Evolutionary conservation across 2,888 invertebrate genomes (phyloP).

Genomic region (Panorpa germanica): DNA sequence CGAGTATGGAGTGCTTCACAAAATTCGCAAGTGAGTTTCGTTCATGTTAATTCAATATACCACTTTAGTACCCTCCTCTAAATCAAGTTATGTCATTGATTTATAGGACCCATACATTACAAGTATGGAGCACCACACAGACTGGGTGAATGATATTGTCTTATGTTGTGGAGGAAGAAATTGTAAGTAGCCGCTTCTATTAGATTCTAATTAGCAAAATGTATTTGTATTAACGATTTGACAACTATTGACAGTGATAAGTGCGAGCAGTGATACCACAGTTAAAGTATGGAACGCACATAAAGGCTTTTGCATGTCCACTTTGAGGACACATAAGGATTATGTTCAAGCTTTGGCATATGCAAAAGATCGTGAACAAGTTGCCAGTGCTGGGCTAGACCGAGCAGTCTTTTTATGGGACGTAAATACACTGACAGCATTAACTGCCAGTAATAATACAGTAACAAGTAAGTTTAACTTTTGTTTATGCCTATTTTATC

Average conservation of each 20-base stretch:
- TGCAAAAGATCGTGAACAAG: conserved; percentile 89
- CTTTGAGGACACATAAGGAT: conserved; percentile 92
- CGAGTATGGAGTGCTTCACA: conserved; percentile 66
- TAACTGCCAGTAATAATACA: conserved; percentile 96
- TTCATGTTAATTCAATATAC: too few relatives aligned
- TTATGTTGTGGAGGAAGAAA: conserved; percentile 93
- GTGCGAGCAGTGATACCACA: conserved; percentile 97
- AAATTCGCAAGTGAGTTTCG: conserved; percentile 28
- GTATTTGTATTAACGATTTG: conserved; percentile 3
- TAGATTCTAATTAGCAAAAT: conserved; percentile 1
- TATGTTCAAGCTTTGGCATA: conserved; percentile 97
- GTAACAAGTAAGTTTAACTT: conserved; percentile 60
- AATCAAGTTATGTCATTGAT: conserved; percentile 25
- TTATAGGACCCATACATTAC: conserved; percentile 73
- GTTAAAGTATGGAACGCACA: conserved; percentile 99
- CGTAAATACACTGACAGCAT: conserved; percentile 89
- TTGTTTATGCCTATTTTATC: conserved; percentile 1
- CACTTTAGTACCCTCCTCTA: too few relatives aligned
- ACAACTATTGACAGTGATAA: too few relatives aligned
- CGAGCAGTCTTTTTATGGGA: conserved; percentile 97
- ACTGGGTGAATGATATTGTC: conserved; percentile 99
- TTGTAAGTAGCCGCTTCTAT: conserved; percentile 32
- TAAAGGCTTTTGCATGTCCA: conserved; percentile 98
- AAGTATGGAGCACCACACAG: conserved; percentile 99
- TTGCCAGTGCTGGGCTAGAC: conserved; percentile 93